Evolutionary conservation across 92 coral and sea anemone species (phyloP), one percentile per base, ranked within the genome.

Genomic region (Scolanthus callimorphus): DNA sequence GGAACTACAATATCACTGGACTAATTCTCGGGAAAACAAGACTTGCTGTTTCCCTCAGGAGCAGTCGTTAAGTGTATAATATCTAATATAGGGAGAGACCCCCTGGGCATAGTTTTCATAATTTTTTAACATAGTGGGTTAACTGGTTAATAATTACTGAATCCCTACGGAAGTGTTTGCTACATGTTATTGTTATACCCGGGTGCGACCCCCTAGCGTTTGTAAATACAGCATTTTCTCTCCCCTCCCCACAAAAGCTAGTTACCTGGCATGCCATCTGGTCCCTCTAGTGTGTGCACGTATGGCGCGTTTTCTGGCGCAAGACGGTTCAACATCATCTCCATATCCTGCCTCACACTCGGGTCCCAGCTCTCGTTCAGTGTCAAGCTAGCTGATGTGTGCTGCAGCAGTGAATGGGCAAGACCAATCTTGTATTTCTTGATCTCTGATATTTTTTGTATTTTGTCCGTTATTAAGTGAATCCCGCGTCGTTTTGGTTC

Each of bases 211-310:
- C 23, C 17, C 11, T 20, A 46, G 52, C 4, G 52, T 46, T 9
- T 46, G 22, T 19, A 4, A 6, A 55, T 55, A 55, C 13, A 39
- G 60, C 22, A 20, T 39, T 23, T 55, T 24, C 60, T 24, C 19
- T 34, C 43, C 46, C 64, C 27, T 19, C 52, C 17, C 11, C 22
- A 11, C 17, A 4, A n/a, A n/a, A n/a, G n/a, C n/a, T 46, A 11
- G 11, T 4, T 66, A 92, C 98, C 98, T 65, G 98, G 98, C 98
- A 92, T 92, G 59, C 88, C 98, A 47, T 92, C 98, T 20, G 85
- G 88, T 21, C 96, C 98, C 41, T 92, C 98, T 11, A 92, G 28
- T 3, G 96, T 88, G 37, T 92, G 98, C 48, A 29, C 77, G 44
- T 92, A 92, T 1, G 98, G 88, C 1, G 83, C 97, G 70, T 64